phyloP scores from a whole-genome alignment of 2,888 invertebrate species.

The Himalopsyche tibetana region DNA sequence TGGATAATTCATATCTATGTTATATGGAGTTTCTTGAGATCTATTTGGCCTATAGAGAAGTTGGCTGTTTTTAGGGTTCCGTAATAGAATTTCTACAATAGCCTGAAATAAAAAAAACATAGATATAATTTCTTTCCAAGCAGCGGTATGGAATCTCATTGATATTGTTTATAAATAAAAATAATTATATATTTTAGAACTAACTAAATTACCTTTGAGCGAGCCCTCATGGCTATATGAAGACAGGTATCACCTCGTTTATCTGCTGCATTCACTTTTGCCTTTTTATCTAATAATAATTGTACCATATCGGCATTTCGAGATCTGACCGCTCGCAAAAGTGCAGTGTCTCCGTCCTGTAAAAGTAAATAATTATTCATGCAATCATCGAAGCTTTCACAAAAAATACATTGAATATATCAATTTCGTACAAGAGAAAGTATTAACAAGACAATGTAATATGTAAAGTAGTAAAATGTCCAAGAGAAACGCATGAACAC shows the following conservation, averaged over 20 bases:
- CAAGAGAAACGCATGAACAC: background rate
- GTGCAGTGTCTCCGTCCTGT: slow-evolving; percentile 94
- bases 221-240: slow-evolving; percentile 96
- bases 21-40: slow-evolving; percentile 97
- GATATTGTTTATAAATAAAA: background rate
- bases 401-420: too few species aligned
- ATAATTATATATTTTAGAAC: background rate
- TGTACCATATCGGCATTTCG: slow-evolving; percentile 95
- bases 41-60: slow-evolving; percentile 95
- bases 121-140: slow-evolving; percentile 32
- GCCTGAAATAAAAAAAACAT: slow-evolving; percentile 73
- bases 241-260: slow-evolving; percentile 95
- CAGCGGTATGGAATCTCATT: background rate
- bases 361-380: slow-evolving; percentile 55
- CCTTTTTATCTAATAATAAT: slow-evolving; percentile 91
- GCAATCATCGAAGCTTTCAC: too few species aligned
- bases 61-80: slow-evolving; percentile 97
- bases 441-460: background rate
- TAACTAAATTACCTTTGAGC: slow-evolving; percentile 81
- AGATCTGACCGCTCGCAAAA: slow-evolving; percentile 93
- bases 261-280: slow-evolving; percentile 94
- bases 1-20: slow-evolving; percentile 95
- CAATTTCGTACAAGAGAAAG: too few species aligned
- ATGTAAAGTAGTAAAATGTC: background rate
- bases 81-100: slow-evolving; percentile 93